Evolutionary conservation across 2,888 invertebrate species (phyloP), one percentile per base, ranked within the genome.

Genomic region (Phanerotoma sp.): DNA sequence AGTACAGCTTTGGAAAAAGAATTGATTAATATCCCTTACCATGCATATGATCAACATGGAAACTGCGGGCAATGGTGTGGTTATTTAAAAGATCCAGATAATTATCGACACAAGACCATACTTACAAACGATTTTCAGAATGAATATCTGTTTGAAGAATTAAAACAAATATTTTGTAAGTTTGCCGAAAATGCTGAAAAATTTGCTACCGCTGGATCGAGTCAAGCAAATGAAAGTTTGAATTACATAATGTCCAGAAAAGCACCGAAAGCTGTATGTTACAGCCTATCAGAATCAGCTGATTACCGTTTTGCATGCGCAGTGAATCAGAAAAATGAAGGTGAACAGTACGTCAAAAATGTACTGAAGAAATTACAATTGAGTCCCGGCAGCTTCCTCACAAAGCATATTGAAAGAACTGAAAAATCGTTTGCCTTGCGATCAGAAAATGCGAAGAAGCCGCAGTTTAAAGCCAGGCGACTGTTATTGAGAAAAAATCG

Each of bases 51-150:
- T 45, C 25, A 54, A 9, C 62, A 63, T 21, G 32, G 42, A 5
- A 40, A 56, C 20, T 62, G 62, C 52, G 53, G 61, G 9, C n/a
- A 41, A n/a, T 64, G 57, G 64, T 64, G 62, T 54, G 52, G 57
- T 3, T 63, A 53, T 40, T 13, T 49, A n/a, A 18, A 56, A 46
- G 48, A 56, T 20, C 20, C 28, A 16, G 48, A 48, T 16, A 48
- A 30, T 16, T 54, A 54, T 48, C 42, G 18, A 5, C 54, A 54
- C 28, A 40, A 21, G 13, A 20, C 11, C 16, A 48, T 61, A 30
- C 42, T 52, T 6, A 53, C 49, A 32, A 59, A 57, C 40, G 50
- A 57, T 18, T 15, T 58, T 16, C 16, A 49, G n/a, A 51, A 62
- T 41, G 22, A 25, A 16, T n/a, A 35, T 10, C 20, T 63, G 37